Base-by-base conservation (phyloP, 2,888 invertebrate genomes). In the Nephrotoma guestfalica region DNA sequence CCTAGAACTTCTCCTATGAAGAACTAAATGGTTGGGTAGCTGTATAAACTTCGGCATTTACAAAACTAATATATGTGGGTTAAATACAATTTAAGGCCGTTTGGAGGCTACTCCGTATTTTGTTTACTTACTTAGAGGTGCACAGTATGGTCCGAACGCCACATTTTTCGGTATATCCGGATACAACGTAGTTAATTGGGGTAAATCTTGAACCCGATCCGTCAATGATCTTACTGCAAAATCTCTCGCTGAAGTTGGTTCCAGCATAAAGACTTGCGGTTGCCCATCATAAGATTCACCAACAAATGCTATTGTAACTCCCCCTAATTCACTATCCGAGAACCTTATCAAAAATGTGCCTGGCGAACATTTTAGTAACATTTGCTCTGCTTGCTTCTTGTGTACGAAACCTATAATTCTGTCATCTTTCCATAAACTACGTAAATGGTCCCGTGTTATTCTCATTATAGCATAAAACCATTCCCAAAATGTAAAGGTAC, bases 381-480 rank as follows among this genome's bases (percentile, higher is more conserved):
- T 95, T 88, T 98, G 97, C 89, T 98, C 98, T 0, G 98, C 97
- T 84, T 91, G 90, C 89, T 97, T 96, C 92, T 99, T 98, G 89
- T 97, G 96, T n/a, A 99, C 96, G 92, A 99, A 99, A 41, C 99
- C 99, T 92, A 95, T 94, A 90, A 97, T 96, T 86, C 95, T 92
- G 41, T 96, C 96, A 89, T 98, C 98, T 88, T 96, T 96, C 99
- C 99, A 99, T 83, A 97, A 96, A 40, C 95, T 96, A 88, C 97
- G 92, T 88, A 99, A 92, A 91, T 98, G 98, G 91, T 99, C 99
- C 89, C 97, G 94, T 41, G 98, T 98, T 87, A 99, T 94, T 91
- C 99, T 99, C 94, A 99, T 97, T 1, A 99, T 97, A 88, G 98
- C 97, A 92, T 98, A 99, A 92, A 99, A 99, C 99, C 99, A 99